These are phyloP conservation scores for Coptodon bakossiorum DNA, from an alignment of 2,113 vertebrate genomes.

Conservation along the genomic window DNA sequence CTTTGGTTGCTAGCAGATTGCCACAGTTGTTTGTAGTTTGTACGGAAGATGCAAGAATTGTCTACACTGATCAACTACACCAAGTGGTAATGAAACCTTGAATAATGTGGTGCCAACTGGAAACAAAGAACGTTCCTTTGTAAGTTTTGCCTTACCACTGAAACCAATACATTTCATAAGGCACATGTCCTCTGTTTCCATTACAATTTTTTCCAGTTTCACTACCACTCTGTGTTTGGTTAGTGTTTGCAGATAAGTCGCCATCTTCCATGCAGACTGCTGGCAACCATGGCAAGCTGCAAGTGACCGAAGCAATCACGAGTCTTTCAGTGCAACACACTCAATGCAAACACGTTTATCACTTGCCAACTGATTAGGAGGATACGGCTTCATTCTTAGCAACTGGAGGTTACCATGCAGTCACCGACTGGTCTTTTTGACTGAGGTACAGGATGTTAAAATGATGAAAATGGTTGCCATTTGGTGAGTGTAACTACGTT, in stretches of 20 bases:
- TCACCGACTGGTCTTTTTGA: background rate
- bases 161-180: background rate
- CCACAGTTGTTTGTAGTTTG: background rate
- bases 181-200: background rate
- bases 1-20: background rate
- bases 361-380: background rate
- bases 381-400: background rate
- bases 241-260: background rate
- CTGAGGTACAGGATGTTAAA: background rate
- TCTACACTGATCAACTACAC: background rate
- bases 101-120: background rate
- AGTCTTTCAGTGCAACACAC: background rate
- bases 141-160: background rate
- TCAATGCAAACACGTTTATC: background rate
- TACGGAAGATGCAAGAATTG: background rate
- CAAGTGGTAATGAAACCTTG: background rate
- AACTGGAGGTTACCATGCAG: background rate
- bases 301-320: background rate
- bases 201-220: background rate
- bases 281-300: background rate
- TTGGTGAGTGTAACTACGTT: background rate
- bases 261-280: background rate
- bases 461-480: background rate
- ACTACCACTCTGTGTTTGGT: background rate
- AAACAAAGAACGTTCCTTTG: background rate